Base-by-base conservation (phyloP, 2,888 invertebrate genomes). In the Chloromyia formosa region DNA sequence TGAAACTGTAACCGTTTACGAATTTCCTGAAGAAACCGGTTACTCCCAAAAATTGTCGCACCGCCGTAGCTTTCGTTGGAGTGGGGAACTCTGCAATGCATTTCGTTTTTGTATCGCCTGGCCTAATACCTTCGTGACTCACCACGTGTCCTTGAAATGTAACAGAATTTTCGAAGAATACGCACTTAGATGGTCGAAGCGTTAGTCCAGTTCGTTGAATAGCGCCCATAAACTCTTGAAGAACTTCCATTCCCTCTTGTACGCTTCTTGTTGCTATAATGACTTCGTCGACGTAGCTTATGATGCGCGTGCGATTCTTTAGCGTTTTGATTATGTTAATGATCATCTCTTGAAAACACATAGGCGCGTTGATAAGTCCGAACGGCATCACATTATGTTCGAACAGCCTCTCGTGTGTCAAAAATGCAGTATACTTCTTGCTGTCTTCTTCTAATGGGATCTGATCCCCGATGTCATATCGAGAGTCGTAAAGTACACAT, bases 371-470 rank as follows among this genome's bases (percentile, higher is more conserved):
- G 0, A 77, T 77, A 0, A 85, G 78, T 1, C 83, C 84, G 73
- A 85, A 86, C 0, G 83, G 83, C 82, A 84, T 82, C 0, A 80
- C 76, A 16, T 81, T 79, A 73, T 80, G 84, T 75, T 85, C 82
- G 60, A 78, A 84, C 14, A 83, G 81, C 0, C 84, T 83, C 49
- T 82, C 81, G 0, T 82, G 81, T 0, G 83, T 86, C 0, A 82
- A 80, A 72, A 85, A 84, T 0, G 82, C 81, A 0, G 84, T 85
- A 60, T 81, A 80, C 1, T 78, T 78, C 20, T 80, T 77, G 0
- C 82, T 81, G 1, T 81, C 77, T 10, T 80, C 79, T 49, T 78
- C 77, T n/a, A 86, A 77, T 0, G 79, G 81, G 4, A 84, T 82
- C 74, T 84, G 83, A 53, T 81, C 0, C 82, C 83, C 0, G 77